Conservation (phyloP, 2,797 vertebrate species). For the Pseudocheirus occidentalis region DNA sequence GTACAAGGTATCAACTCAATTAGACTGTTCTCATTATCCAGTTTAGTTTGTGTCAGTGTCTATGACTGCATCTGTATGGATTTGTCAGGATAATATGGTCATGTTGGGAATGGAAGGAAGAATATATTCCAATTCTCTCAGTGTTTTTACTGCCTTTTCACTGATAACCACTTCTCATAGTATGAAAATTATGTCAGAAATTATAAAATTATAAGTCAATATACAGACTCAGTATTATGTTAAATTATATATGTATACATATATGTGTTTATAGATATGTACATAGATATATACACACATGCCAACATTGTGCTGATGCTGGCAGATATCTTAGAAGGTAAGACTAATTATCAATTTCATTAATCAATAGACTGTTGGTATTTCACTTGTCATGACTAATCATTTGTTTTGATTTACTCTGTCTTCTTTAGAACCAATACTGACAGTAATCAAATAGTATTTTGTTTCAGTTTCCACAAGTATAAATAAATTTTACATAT, state of each 20-base stretch:
- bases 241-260: not conserved
- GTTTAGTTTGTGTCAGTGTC: not conserved
- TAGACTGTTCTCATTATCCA: not conserved
- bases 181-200: not conserved
- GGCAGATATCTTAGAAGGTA: not conserved
- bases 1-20: not conserved
- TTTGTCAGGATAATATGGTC: not conserved
- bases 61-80: not conserved
- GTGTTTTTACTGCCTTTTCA: not conserved
- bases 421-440: conserved; percentile 23
- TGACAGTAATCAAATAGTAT: conserved; percentile 27
- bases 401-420: conserved; percentile 16
- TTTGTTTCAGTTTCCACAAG: conserved; percentile 10
- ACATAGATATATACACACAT: not conserved
- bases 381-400: conserved; percentile 43
- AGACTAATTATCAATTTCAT: not conserved
- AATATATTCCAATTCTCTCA: not conserved
- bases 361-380: not conserved
- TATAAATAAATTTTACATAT: not conserved
- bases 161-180: not conserved
- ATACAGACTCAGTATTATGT: not conserved
- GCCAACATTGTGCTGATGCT: not conserved
- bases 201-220: too few species aligned
- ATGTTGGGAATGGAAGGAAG: not conserved
- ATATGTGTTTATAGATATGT: not conserved